Base-by-base conservation (phyloP, 2,888 invertebrate genomes). In the Nectonema munidae region DNA sequence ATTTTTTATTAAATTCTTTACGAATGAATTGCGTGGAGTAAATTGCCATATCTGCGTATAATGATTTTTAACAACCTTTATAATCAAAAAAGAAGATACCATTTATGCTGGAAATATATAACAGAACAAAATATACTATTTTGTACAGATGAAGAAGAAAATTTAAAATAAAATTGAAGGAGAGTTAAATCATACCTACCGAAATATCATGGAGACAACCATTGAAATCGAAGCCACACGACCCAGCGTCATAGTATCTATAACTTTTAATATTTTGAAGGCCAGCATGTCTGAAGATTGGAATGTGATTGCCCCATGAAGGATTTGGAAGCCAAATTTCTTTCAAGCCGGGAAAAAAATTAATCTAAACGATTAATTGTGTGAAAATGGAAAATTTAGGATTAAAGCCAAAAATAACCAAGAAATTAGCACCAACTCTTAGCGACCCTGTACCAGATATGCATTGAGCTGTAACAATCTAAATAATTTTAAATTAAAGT, bases 231-330 rank as follows among this genome's bases (percentile, higher is more conserved):
- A 95, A 70, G 2, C 77, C 83, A 53, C 76, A 75, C 2, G 76
- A 81, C 47, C 70, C 70, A 2, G 77, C 66, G 52, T 89, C 74
- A 54, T 76, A 95, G 58, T 89, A 95, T 44, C 71, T 67, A 59
- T 95, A 95, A 40, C 68, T 64, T 53, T 83, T 75, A 35, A 79
- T 69, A 5, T 16, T 15, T 11, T 68, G 63, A 39, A 95, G 54
- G 2, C 73, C 72, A 37, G 75, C 61, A 50, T 71, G 70, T 46
- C 59, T 61, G 58, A 86, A 81, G 50, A 95, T 67, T 39, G 83
- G 81, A 1, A 67, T 69, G 54, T 99, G 95, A 57, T 99, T 99
- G 38, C 89, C 89, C 95, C 95, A 99, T 0, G 89, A 70, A 3
- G 95, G 95, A 2, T 65, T 61, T 3, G 95, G 86, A 46, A 89